These are phyloP conservation scores for Hylyphantes graminicola DNA, from an alignment of 1,140 invertebrate species.

Conservation along the genomic window DNA sequence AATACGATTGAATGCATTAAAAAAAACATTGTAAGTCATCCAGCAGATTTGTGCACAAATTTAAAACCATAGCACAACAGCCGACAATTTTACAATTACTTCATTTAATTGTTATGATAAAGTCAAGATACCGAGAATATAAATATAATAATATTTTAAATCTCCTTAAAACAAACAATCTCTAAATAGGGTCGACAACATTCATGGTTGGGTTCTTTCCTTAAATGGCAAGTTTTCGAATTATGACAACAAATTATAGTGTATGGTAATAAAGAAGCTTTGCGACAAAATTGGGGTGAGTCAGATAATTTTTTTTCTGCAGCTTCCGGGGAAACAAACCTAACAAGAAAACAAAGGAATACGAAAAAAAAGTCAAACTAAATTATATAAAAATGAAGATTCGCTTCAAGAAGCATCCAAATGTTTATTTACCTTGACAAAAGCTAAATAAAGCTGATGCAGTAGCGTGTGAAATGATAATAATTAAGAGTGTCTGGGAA, in stretches of 20 bases:
- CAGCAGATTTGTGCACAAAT: background rate
- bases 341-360: conserved; percentile 13
- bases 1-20: conserved; percentile 6
- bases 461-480: too few species aligned
- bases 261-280: conserved; percentile 25
- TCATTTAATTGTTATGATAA: background rate
- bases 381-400: conserved; percentile 13
- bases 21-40: background rate
- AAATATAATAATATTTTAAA: background rate
- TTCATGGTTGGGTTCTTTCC: conserved; percentile 19
- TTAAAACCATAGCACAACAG: background rate
- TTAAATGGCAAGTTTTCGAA: conserved; percentile 18
- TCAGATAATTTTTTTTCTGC: background rate
- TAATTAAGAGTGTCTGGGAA: too few species aligned
- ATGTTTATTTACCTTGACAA: conserved; percentile 37
- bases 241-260: conserved; percentile 34
- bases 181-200: conserved; percentile 19
- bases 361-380: conserved; percentile 12
- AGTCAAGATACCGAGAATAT: background rate
- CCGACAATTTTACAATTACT: background rate
- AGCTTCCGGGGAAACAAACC: conserved; percentile 1
- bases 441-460: background rate
- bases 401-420: conserved; percentile 3
- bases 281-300: conserved; percentile 5
- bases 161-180: background rate